Conservation (phyloP, 2,888 invertebrate species). For the Dynastes tityus region DNA sequence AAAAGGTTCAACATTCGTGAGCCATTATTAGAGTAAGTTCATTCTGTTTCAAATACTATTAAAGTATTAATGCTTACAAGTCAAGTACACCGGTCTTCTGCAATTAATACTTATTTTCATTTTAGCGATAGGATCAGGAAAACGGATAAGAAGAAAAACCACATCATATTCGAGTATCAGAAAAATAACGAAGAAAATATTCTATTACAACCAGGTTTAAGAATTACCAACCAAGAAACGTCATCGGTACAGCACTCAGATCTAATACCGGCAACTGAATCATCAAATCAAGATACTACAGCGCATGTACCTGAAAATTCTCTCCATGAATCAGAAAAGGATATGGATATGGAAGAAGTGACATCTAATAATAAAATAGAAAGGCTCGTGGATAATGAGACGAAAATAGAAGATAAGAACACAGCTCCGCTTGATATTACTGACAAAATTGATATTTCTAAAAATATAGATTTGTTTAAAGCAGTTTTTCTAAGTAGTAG, state of each 20-base stretch:
- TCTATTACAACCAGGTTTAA: conserved; percentile 62
- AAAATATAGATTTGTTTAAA: conserved; percentile 87
- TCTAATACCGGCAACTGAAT: too few relatives aligned
- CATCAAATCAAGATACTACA: too few relatives aligned
- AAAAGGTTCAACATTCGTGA: conserved; percentile 96
- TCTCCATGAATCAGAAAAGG: too few relatives aligned
- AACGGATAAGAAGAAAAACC: conserved; percentile 78
- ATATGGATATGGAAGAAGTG: conserved; percentile 22
- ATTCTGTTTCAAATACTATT: too few relatives aligned
- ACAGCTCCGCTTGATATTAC: conserved; percentile 61
- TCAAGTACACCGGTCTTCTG: too few relatives aligned
- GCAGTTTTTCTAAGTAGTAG: conserved; percentile 90
- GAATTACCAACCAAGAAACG: conserved; percentile 57
- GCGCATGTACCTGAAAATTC: too few relatives aligned
- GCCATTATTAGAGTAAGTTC: conserved; percentile 78
- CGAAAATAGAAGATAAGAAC: conserved; percentile 17
- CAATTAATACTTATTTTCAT: conserved; percentile 34
- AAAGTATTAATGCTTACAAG: too few relatives aligned
- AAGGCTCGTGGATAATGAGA: neutral
- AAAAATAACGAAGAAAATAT: conserved; percentile 66
- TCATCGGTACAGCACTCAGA: conserved; percentile 57
- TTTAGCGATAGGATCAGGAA: conserved; percentile 67
- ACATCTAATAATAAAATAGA: conserved; percentile 2
- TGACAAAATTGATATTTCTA: conserved; percentile 65
- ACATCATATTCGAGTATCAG: conserved; percentile 87